phyloP scores from a whole-genome alignment of 2,888 invertebrate species.

The Drosophila helvetica region DNA sequence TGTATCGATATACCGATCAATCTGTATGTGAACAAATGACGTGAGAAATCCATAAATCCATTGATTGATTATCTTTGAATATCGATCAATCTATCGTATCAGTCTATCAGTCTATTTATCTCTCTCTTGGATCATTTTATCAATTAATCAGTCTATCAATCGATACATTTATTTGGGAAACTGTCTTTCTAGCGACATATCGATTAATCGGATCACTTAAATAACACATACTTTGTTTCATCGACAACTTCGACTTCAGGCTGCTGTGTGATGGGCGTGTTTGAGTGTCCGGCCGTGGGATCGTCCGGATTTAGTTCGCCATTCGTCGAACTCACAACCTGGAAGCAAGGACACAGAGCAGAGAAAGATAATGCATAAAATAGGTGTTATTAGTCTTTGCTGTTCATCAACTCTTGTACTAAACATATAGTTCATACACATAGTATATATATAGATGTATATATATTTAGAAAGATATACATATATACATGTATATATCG shows the following conservation, averaged over 20 bases:
- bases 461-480: slow-evolving; percentile 15
- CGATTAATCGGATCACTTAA: slow-evolving; percentile 30
- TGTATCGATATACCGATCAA: slow-evolving; percentile 20
- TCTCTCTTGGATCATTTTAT: neutral
- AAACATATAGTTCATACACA: slow-evolving; percentile 65
- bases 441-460: slow-evolving; percentile 14
- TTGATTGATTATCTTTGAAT: too few species aligned
- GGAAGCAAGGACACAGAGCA: slow-evolving; percentile 64
- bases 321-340: slow-evolving; percentile 99
- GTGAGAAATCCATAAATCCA: neutral
- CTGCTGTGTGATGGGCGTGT: slow-evolving; percentile 97
- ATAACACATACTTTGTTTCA: slow-evolving; percentile 95
- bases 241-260: slow-evolving; percentile 97
- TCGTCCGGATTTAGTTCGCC: slow-evolving; percentile 97
- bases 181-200: slow-evolving; percentile 36
- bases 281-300: slow-evolving; percentile 98
- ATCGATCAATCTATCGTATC: too few species aligned
- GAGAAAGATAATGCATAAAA: slow-evolving; percentile 38
- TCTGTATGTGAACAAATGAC: neutral
- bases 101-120: too few species aligned
- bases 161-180: neutral
- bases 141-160: neutral
- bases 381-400: slow-evolving; percentile 41
- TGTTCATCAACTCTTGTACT: slow-evolving; percentile 45
- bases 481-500: slow-evolving; percentile 19